Evolutionary conservation across 1,140 invertebrate species (phyloP).

Genomic region (Tenebrio molitor): DNA sequence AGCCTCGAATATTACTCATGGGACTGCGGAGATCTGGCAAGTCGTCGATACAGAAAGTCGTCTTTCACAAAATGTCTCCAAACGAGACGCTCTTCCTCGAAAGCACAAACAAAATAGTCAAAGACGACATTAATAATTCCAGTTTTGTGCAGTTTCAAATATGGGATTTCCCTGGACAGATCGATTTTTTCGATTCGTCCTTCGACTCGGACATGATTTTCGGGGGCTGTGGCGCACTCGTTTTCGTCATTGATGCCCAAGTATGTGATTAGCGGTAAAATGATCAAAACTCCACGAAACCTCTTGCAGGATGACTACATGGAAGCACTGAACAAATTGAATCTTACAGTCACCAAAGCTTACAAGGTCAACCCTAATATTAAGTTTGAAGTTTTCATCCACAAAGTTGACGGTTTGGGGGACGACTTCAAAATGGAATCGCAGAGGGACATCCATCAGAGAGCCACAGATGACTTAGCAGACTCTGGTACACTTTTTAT

Average conservation of each 20-base stretch:
- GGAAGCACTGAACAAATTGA: constrained; percentile 94
- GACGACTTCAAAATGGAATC: constrained; percentile 99
- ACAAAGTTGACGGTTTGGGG: constrained; percentile 98
- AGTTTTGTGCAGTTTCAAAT: constrained; percentile 99
- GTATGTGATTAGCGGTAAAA: constrained; percentile 67
- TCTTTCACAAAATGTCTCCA: constrained; percentile 99
- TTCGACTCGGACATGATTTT: constrained; percentile 98
- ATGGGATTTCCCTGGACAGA: constrained; percentile 99
- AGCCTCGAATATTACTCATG: constrained; percentile 96
- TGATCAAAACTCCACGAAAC: neutral
- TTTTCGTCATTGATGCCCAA: constrained; percentile 99
- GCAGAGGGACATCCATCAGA: constrained; percentile 97
- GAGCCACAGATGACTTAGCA: constrained; percentile 93
- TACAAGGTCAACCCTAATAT: constrained; percentile 97
- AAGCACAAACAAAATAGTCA: constrained; percentile 98
- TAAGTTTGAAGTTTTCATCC: constrained; percentile 99
- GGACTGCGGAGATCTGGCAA: constrained; percentile 97
- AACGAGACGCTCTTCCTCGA: constrained; percentile 99
- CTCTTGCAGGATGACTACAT: constrained; percentile 91
- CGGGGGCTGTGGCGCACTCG: constrained; percentile 93
- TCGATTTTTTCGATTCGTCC: constrained; percentile 96
- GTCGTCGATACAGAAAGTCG: constrained; percentile 99
- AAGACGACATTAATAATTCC: constrained; percentile 97
- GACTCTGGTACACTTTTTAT: constrained; percentile 80
- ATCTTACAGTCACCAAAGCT: constrained; percentile 93